Base-by-base conservation (phyloP, 2,888 invertebrate species). In the Clitarchus hookeri region DNA sequence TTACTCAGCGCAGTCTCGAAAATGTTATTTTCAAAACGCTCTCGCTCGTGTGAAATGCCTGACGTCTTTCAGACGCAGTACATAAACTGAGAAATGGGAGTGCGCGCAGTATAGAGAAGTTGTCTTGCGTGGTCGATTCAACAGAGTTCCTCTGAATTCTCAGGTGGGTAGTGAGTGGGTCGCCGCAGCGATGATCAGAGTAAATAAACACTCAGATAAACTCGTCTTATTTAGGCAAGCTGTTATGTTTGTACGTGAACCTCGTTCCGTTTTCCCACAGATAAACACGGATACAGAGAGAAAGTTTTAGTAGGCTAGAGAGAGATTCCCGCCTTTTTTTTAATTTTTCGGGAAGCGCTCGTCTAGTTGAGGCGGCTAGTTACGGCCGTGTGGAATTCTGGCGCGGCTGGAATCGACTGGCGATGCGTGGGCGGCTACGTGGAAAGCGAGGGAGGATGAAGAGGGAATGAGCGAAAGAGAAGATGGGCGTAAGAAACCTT, bases 161-260 rank as follows among this genome's bases (percentile, higher is more conserved):
- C 65, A 65, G 65, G 65, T 65, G 65, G 65, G 65, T 65, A 65
- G 65, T 65, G 0, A n/a, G n/a, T 36, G n/a, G n/a, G 16, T 8
- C 48, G 16, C 11, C 48, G 65, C 65, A 65, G 65, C 19, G 6
- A 65, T 65, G 23, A 65, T 65, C 65, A 65, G n/a, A 65, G 65
- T n/a, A 65, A 65, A 65, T 65, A 65, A 65, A 65, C 65, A 19
- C 65, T 65, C 65, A 65, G 65, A 65, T 65, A 65, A 65, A 65
- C 65, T 65, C 8, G 65, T 16, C 65, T 65, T 65, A 65, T 65
- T 65, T 65, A 19, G 65, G 65, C 6, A 65, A 65, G 65, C 65
- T 19, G n/a, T n/a, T 1, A 65, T n/a, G n/a, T 65, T 65, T 65
- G 65, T n/a, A 65, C 65, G 65, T 19, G 23, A n/a, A 23, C 23